Conservation (phyloP, 2,797 vertebrate species). For the Chaetodon trifasciatus region DNA sequence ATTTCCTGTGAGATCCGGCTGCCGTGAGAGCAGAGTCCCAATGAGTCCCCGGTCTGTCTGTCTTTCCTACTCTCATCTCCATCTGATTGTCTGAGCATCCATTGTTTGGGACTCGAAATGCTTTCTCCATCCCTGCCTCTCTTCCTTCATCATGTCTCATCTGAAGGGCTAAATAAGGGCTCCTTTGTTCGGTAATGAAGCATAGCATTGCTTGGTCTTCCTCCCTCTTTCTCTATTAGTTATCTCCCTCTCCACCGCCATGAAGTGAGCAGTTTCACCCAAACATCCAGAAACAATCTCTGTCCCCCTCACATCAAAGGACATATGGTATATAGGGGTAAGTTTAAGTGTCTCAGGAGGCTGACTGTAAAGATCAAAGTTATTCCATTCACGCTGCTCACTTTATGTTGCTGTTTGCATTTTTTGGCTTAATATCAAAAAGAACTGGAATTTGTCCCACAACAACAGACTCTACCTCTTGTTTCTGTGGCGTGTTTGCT, state of each 20-base stretch:
- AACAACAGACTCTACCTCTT: not conserved
- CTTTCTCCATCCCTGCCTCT: constrained; percentile 14
- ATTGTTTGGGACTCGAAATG: constrained; percentile 28
- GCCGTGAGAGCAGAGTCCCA: not conserved
- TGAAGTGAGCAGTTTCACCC: constrained; percentile 18
- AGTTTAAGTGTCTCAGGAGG: not conserved
- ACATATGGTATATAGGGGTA: constrained; percentile 6
- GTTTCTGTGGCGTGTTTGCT: not conserved
- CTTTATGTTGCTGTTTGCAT: constrained; percentile 13
- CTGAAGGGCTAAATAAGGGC: constrained; percentile 46
- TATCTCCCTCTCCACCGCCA: constrained; percentile 32
- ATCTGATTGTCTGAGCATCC: constrained; percentile 32
- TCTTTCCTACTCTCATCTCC: not conserved
- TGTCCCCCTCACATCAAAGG: constrained; percentile 56
- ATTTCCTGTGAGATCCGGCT: constrained; percentile 12
- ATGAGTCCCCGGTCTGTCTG: not conserved
- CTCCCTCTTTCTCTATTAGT: constrained; percentile 13
- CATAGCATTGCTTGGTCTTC: constrained; percentile 30
- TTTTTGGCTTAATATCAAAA: constrained; percentile 6
- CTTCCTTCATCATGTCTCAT: constrained; percentile 22
- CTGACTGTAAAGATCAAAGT: constrained; percentile 36
- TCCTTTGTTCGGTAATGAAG: constrained; percentile 53
- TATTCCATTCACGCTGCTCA: constrained; percentile 5
- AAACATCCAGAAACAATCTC: constrained; percentile 50
- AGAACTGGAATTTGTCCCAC: not conserved